Conservation (phyloP, 2,888 invertebrate species). For the Drosophila infuscata region DNA sequence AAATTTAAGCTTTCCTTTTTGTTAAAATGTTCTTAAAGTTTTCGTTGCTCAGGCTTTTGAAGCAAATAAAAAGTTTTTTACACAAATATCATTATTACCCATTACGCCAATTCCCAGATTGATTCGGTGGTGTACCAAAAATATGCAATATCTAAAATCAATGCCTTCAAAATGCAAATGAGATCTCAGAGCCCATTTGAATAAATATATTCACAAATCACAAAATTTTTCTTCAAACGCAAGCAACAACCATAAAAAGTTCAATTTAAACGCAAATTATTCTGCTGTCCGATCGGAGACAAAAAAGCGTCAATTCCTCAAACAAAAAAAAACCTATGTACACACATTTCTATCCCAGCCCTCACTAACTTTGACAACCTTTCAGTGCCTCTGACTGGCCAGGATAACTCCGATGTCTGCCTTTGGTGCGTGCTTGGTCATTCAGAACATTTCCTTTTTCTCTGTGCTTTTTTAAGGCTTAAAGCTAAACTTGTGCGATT, state of each 20-base stretch:
- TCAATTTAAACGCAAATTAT: slow-evolving; percentile 77
- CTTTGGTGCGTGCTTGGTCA: slow-evolving; percentile 14
- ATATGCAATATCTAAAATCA: slow-evolving; percentile 45
- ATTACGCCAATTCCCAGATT: slow-evolving; percentile 22
- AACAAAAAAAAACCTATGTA: neutral
- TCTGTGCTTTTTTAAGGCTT: slow-evolving; percentile 22
- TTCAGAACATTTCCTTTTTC: slow-evolving; percentile 20
- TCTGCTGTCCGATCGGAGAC: slow-evolving; percentile 35
- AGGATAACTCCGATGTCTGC: slow-evolving; percentile 44
- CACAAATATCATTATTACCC: slow-evolving; percentile 13
- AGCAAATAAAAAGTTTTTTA: neutral
- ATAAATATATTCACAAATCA: slow-evolving; percentile 75
- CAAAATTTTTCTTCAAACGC: slow-evolving; percentile 37
- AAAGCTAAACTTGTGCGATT: slow-evolving; percentile 9
- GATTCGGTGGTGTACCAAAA: slow-evolving; percentile 13
- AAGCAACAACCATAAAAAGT: slow-evolving; percentile 27
- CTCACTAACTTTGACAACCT: slow-evolving; percentile 31
- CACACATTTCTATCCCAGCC: neutral
- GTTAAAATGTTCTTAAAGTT: neutral
- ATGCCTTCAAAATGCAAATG: slow-evolving; percentile 50
- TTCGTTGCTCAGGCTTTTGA: neutral
- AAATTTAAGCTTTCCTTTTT: neutral
- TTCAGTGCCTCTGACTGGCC: slow-evolving; percentile 21
- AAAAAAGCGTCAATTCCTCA: slow-evolving; percentile 6
- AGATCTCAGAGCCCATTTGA: slow-evolving; percentile 41